Percentiles rank a stretch among this genome's conserved stretches.
These are phyloP conservation scores for Phymanthus crucifer DNA, from an alignment of 92 coral and sea anemone species.

Conservation along the genomic window DNA sequence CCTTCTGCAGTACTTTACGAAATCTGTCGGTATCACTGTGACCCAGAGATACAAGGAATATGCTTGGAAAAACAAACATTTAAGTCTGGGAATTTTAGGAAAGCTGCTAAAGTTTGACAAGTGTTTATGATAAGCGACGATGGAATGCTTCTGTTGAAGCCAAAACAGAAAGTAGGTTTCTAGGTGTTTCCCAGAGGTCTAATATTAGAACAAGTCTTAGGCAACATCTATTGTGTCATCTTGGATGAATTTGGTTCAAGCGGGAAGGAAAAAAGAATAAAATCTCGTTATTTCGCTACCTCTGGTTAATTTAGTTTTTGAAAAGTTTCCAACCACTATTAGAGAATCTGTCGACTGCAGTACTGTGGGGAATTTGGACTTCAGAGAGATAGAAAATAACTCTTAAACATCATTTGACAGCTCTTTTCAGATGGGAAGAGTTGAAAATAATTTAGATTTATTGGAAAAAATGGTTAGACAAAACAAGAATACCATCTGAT, in stretches of 20 bases:
- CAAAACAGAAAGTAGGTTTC: neutral
- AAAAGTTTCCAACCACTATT: neutral
- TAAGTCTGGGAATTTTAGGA: neutral
- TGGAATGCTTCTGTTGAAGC: constrained; percentile 2
- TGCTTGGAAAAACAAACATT: constrained; percentile 4
- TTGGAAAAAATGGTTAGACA: neutral
- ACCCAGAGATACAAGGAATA: neutral
- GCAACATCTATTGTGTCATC: neutral
- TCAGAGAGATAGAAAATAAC: neutral
- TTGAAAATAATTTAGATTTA: neutral
- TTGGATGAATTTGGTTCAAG: neutral
- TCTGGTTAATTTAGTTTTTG: neutral
- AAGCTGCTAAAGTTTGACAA: constrained; percentile 2
- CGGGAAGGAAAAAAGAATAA: neutral
- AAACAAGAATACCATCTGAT: neutral
- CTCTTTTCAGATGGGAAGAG: neutral
- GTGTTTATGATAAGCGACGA: constrained; percentile 5
- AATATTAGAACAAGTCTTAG: neutral
- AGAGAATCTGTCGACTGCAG: neutral
- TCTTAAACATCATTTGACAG: neutral
- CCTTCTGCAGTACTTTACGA: neutral
- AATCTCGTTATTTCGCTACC: neutral
- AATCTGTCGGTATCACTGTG: neutral
- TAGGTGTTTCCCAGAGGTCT: neutral
- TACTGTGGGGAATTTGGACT: neutral